Base-by-base conservation (phyloP, 2,888 invertebrate species). In the Subacronicta megacephala region DNA sequence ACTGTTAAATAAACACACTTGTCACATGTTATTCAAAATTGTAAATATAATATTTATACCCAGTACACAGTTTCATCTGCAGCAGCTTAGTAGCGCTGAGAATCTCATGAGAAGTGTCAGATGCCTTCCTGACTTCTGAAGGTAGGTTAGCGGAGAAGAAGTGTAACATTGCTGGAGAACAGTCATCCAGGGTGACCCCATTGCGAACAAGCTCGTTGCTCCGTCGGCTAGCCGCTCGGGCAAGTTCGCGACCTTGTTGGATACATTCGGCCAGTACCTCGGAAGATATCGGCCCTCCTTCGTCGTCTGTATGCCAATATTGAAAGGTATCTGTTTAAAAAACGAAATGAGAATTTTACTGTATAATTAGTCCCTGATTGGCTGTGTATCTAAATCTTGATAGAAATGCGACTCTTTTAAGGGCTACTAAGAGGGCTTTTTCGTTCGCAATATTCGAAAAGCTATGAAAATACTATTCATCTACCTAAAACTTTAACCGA, bases 201-300 rank as follows among this genome's bases (percentile, higher is more conserved):
- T 78, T 89, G 15, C 79, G 76, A 0, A 90, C 89, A 4, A 94
- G 81, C 57, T 92, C 83, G 66, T 87, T 88, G 3, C 84, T 90
- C 7, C 90, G 83, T 42, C 81, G 77, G n/a, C 58, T 81, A 0
- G 90, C 84, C 0, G 88, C 87, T 44, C 83, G 79, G 42, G 89
- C 79, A 1, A 93, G 75, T 47, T 93, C 92, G 3, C 90, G 85
- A 0, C 92, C 93, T 15, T 86, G 83, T 57, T 84, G 83, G 6
- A 90, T 74, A 37, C 90, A 90, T 55, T 94, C 93, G 6, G 83
- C 75, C 7, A 92, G 96, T 95, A 97, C 79, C 86, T 95, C 78
- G 92, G 95, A 70, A 87, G 95, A 77, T 87, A 95, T 78, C 75
- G 93, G 79, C 93, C 87, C 87, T 90, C 95, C 78, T 90, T 95